These are phyloP conservation scores for Acanthurus lineatus DNA, from an alignment of 2,797 vertebrate species.

Conservation along the genomic window DNA sequence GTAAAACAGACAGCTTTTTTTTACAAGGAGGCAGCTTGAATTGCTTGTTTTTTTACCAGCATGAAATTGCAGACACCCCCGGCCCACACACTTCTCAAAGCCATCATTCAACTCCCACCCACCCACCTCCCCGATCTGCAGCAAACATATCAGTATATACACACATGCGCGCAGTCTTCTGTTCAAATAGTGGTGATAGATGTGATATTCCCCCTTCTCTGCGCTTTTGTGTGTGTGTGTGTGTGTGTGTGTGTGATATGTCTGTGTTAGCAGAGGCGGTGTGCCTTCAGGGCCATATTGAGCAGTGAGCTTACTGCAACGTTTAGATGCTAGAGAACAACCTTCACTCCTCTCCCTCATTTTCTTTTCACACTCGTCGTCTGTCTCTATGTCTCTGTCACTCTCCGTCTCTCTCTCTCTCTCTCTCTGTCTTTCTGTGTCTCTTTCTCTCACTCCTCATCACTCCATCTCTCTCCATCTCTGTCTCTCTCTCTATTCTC, in stretches of 20 bases:
- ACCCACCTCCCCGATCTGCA: conserved; percentile 78
- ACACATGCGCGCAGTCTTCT: conserved; percentile 74
- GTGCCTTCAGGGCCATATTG: conserved; percentile 85
- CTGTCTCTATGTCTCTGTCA: conserved; percentile 43
- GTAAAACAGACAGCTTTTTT: conserved; percentile 56
- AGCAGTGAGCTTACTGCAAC: conserved; percentile 81
- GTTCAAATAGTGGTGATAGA: conserved; percentile 83
- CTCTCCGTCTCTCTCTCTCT: neutral
- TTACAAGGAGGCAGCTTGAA: conserved; percentile 69
- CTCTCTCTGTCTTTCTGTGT: conserved; percentile 30
- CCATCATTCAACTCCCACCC: conserved; percentile 84
- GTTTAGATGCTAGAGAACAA: conserved; percentile 80
- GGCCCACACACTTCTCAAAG: conserved; percentile 84
- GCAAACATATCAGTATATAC: conserved; percentile 77
- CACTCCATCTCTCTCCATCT: conserved; percentile 30
- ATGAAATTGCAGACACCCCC: conserved; percentile 85
- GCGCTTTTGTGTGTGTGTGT: conserved; percentile 38
- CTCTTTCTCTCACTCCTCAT: conserved; percentile 44
- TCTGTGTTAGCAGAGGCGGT: conserved; percentile 82
- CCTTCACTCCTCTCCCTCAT: conserved; percentile 75
- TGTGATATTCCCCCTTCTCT: conserved; percentile 78
- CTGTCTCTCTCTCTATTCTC: conserved; percentile 41
- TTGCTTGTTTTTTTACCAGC: conserved; percentile 66
- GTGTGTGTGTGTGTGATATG: conserved; percentile 33
- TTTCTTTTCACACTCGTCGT: conserved; percentile 59